Base-by-base conservation (phyloP, 2,113 vertebrate genomes). In the Xyliphius kryptos region DNA sequence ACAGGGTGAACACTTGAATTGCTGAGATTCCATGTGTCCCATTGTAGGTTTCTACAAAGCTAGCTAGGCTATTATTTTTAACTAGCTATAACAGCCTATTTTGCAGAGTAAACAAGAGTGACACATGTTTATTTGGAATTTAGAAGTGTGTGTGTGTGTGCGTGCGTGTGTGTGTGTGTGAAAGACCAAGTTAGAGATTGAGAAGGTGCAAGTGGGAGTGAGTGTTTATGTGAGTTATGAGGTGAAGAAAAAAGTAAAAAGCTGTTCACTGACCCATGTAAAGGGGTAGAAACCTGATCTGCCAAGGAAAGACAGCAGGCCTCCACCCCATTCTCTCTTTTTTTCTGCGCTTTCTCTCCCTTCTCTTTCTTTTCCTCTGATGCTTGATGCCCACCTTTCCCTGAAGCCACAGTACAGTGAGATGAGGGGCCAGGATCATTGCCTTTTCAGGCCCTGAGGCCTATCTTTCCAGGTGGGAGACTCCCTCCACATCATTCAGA, bases 231-330 rank as follows among this genome's bases (percentile, higher is more conserved):
- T 63, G 64, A 61, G 58, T 66, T n/a, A 51, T 48, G 57, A 20
- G 44, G 54, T 13, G 11, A 52, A 50, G 63, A 57, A 50, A 55
- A 54, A 32, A 5, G 19, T 63, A 57, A 76, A 76, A 79, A 75
- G 68, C 54, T 36, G 32, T 68, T 66, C 38, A 21, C 47, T 72
- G 76, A 81, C 55, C 72, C 56, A 46, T 79, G 74, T 73, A 80
- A 79, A 69, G 22, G 52, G 54, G 61, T 40, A 63, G 82, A 81
- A 83, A 85, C 68, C 61, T 61, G 77, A 83, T 74, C 77, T 67
- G 63, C 48, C 63, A 69, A 70, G 21, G 48, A 74, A 56, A 67
- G 61, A 78, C 73, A 76, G 65, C 56, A 49, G 2, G 20, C 10
- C 67, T 20, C 60, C 36, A 22, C 60, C 40, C 68, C 17, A 37